phyloP scores from a whole-genome alignment of 2,888 invertebrate species.

The Morinoia aosen region DNA sequence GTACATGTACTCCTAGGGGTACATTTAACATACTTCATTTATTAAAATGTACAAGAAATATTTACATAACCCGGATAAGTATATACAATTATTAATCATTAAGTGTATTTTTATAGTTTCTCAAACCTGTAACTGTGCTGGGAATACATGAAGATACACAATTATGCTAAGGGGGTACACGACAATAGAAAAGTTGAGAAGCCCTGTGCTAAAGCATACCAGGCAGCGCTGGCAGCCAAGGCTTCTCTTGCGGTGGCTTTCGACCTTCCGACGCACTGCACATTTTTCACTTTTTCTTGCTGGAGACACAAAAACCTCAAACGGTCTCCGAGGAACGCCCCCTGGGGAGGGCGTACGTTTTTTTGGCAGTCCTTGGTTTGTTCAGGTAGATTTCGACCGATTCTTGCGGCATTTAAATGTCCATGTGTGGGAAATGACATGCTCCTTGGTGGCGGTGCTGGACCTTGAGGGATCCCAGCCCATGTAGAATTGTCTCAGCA shows the following conservation, averaged over 20 bases:
- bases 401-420: conserved; percentile 36
- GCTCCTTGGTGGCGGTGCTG: neutral
- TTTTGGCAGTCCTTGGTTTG: conserved; percentile 30
- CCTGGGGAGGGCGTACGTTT: neutral
- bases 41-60: too few species aligned
- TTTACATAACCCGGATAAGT: too few species aligned
- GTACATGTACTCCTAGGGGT: too few species aligned
- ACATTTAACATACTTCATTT: too few species aligned
- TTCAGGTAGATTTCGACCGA: conserved; percentile 25
- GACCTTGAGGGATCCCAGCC: neutral
- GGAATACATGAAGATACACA: too few species aligned
- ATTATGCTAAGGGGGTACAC: too few species aligned
- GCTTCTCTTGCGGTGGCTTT: neutral
- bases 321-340: neutral
- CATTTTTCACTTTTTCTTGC: conserved; percentile 18
- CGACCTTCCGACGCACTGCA: neutral
- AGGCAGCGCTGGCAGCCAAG: neutral
- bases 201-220: conserved; percentile 2
- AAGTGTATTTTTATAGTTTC: too few species aligned
- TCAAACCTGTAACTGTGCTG: too few species aligned
- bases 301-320: conserved; percentile 12
- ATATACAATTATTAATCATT: too few species aligned
- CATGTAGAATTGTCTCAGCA: neutral
- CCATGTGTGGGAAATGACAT: conserved; percentile 23
- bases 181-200: too few species aligned